Evolutionary conservation across 2,888 invertebrate species (phyloP), one percentile per base, ranked within the genome.

Genomic region (Acronicta aceris): DNA sequence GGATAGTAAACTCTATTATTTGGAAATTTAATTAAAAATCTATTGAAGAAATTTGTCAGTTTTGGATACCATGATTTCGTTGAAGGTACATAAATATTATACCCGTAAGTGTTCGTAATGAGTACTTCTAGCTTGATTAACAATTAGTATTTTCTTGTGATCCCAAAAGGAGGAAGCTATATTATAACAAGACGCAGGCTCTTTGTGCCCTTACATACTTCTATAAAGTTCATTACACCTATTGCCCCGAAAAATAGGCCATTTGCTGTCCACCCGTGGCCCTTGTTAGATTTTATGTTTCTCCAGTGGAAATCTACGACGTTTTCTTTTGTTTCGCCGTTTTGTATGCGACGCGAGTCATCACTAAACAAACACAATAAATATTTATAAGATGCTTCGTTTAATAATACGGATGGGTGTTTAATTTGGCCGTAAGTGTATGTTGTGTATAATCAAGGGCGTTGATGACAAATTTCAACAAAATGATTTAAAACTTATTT

Each of bases 261-360:
- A 57, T 54, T 51, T 51, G 42, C 10, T 5, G 55, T 38, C 51
- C 9, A 46, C 33, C 10, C 30, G 25, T 40, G 54, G 47, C 57
- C 57, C 65, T 65, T 75, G 65, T 72, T 76, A 72, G 53, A 64
- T 76, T 72, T 76, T 62, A 79, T 66, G 55, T 50, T 33, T 13
- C 33, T 5, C 8, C 46, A 36, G 40, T 76, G 62, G 72, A 73
- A 69, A 62, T 56, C 45, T 50, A 65, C 55, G 56, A 2, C 7
- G 41, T 55, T 51, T 65, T 72, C 71, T 66, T 72, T 76, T 59
- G 68, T 71, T 60, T 38, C 5, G 5, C 12, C 43, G 41, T 49
- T 72, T 61, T 12, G 55, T 76, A 76, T 76, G 57, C 73, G 52
- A 16, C 10, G 16, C 15, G 21, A 7, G 21, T 17, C 16, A 41